Percentiles rank a stretch among this genome's conserved stretches.
phyloP scores from a whole-genome alignment of 2,888 invertebrate genomes.

The Melinaea marsaeus region DNA sequence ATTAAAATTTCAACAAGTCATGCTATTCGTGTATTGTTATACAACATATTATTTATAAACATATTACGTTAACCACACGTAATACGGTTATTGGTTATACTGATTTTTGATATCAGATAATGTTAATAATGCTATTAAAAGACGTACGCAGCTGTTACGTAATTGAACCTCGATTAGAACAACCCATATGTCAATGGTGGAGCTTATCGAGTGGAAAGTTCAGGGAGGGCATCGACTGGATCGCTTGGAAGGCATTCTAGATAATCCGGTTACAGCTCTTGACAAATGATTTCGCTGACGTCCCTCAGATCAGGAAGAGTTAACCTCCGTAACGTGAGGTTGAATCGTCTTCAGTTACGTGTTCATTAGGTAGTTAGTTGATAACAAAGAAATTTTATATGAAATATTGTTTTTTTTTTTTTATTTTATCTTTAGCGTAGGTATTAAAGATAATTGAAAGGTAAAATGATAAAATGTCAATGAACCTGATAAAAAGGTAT shows the following conservation, averaged over 20 bases:
- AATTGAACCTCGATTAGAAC: constrained; percentile 41
- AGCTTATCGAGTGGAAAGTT: constrained; percentile 73
- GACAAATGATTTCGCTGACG: constrained; percentile 49
- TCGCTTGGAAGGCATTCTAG: constrained; percentile 48
- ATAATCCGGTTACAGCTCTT: constrained; percentile 57
- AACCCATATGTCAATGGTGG: constrained; percentile 66
- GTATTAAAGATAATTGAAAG: constrained; percentile 61
- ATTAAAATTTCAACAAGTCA: too few relatives aligned
- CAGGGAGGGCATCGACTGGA: constrained; percentile 62
- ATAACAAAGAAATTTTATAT: too few relatives aligned
- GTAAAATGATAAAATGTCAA: constrained; percentile 65
- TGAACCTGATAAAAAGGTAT: constrained; percentile 64
- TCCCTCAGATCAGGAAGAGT: constrained; percentile 24
- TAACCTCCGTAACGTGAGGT: constrained; percentile 3
- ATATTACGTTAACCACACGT: too few relatives aligned
- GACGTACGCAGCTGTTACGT: constrained; percentile 43
- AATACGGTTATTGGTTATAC: too few relatives aligned
- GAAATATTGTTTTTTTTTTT: constrained; percentile 13
- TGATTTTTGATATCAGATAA: background rate
- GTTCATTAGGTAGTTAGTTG: too few relatives aligned
- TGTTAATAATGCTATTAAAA: background rate
- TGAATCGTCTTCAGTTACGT: too few relatives aligned
- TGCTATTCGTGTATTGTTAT: too few relatives aligned
- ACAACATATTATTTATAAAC: too few relatives aligned
- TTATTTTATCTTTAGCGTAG: constrained; percentile 32